Evolutionary conservation across 2,113 vertebrate species (phyloP), one percentile per base, ranked within the genome.

Genomic region (Triplophysa siluroides): DNA sequence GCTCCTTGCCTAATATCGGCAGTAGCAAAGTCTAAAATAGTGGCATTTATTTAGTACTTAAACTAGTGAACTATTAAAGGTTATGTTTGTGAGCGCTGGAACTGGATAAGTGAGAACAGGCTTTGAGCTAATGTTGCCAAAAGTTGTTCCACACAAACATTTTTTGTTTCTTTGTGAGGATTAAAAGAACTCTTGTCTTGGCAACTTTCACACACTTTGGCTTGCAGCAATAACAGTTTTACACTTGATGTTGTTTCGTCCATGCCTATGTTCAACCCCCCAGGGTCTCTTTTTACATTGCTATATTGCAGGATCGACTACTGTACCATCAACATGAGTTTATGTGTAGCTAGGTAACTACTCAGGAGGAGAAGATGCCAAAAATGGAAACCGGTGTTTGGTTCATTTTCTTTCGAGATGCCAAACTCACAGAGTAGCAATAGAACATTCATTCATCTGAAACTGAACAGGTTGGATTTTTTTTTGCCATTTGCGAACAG

Each of bases 31-130:
- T 43, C 3, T 43, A 43, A 43, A 43, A 43, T 43, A 43, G 8
- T 43, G 41, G 1, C 41, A 43, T 43, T 43, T 43, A 9, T 43
- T 43, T 43, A 43, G 41, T 43, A 43, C 41, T 43, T 4, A 29
- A 29, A 29, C 1, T 43, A 52, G 5, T 52, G 14, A 52, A 52
- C 14, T 14, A 18, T 14, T 14, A 14, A 26, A 18, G 62, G 29
- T 62, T 10, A 43, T 26, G 24, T 29, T 24, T 33, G 19, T 63
- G n/a, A n/a, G 38, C 13, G 38, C 67, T 52, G 60, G 38, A 29
- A 56, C 41, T 43, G 45, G 23, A 14, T 12, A 76, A 50, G 77
- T 69, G 78, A 83, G 65, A 52, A 81, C 16, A 16, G 75, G 11
- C 47, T 54, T n/a, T 38, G 18, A 45, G 67, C 67, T 38, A 70